phyloP scores from a whole-genome alignment of 2,797 vertebrate genomes.

The Eleutherodactylus coqui region DNA sequence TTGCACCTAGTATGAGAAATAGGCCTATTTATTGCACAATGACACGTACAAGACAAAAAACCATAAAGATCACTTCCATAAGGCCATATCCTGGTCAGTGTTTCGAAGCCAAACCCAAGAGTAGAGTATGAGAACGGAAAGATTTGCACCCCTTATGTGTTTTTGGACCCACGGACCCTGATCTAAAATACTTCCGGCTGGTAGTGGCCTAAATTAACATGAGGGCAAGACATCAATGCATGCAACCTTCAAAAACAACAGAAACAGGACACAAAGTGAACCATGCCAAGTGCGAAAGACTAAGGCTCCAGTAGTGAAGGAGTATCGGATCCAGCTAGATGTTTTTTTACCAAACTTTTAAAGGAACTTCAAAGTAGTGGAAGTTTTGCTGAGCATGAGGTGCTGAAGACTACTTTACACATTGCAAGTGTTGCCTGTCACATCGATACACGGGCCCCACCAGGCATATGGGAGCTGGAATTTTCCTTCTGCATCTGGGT shows the following conservation, averaged over 20 bases:
- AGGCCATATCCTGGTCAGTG: neutral
- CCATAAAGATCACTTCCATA: neutral
- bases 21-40: neutral
- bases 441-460: no score
- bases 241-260: neutral
- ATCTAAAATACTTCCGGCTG: neutral
- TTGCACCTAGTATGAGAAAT: conserved; percentile 77
- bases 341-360: neutral
- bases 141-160: neutral
- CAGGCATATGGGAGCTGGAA: neutral
- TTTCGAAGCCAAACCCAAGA: neutral
- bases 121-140: neutral
- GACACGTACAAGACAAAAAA: neutral
- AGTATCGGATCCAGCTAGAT: neutral
- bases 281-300: neutral
- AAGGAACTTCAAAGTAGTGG: neutral
- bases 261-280: neutral
- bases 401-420: neutral
- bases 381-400: neutral
- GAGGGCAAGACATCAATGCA: neutral
- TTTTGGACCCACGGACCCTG: neutral
- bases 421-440: neutral
- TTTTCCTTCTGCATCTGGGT: neutral
- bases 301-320: neutral
- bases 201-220: neutral